Percentiles rank a stretch among this genome's conserved stretches.
phyloP scores from a whole-genome alignment of 2,113 vertebrate species.

The Callithrix jacchus region DNA sequence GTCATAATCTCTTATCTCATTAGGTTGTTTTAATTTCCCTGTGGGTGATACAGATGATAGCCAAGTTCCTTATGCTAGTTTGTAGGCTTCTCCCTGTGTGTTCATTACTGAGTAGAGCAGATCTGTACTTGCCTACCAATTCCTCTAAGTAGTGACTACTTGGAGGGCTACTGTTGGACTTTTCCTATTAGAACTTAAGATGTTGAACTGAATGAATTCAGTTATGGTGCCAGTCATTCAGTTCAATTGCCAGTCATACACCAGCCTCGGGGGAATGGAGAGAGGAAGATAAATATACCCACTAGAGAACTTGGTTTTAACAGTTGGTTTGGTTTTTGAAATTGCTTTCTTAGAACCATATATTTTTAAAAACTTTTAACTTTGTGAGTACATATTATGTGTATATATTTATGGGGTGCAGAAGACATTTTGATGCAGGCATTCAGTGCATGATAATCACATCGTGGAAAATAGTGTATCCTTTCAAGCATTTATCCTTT shows the following conservation, averaged over 20 bases:
- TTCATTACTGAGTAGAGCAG: not conserved
- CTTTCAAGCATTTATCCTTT: too few relatives aligned
- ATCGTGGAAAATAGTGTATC: too few relatives aligned
- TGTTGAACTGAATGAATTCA: not conserved
- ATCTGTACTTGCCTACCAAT: not conserved
- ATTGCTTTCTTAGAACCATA: not conserved
- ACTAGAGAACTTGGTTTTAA: not conserved
- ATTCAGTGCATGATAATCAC: too few relatives aligned
- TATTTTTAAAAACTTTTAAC: too few relatives aligned
- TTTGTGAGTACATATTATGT: too few relatives aligned
- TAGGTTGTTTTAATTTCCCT: not conserved
- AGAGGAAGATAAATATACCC: not conserved
- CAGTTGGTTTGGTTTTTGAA: not conserved
- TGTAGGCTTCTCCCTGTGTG: not conserved
- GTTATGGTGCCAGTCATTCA: not conserved
- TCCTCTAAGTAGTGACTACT: not conserved
- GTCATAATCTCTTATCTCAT: not conserved
- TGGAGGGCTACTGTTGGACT: not conserved
- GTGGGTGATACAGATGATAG: not conserved
- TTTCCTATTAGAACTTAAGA: not conserved
- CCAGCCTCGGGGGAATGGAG: not conserved
- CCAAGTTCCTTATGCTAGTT: not conserved
- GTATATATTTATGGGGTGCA: too few relatives aligned
- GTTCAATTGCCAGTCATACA: not conserved
- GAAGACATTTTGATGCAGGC: too few relatives aligned